Percentiles rank a stretch among this genome's conserved stretches.
These are phyloP conservation scores for Sesamia nonagrioides DNA, from an alignment of 1,140 invertebrate genomes.

Conservation along the genomic window DNA sequence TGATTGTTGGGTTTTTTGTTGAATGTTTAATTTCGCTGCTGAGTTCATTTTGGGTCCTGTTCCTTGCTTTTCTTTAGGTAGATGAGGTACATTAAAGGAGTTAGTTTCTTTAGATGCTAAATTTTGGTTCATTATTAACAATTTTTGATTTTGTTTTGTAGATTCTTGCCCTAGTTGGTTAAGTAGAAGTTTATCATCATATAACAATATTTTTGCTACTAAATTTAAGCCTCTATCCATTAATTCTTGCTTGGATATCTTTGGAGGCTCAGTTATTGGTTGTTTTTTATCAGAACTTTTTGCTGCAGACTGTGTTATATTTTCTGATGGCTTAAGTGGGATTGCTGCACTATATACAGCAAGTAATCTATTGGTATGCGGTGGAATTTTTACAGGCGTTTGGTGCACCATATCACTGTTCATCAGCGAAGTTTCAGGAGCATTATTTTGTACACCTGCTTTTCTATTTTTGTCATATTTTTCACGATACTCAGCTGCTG, in stretches of 20 bases:
- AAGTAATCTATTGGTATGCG: too few relatives aligned
- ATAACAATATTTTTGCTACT: background rate
- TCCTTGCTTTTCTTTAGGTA: background rate
- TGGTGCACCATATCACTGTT: too few relatives aligned
- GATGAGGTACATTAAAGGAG: too few relatives aligned
- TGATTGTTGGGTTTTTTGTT: background rate
- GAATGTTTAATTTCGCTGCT: background rate
- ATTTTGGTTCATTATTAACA: background rate
- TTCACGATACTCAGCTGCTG: background rate
- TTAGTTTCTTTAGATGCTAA: background rate
- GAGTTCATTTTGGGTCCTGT: background rate
- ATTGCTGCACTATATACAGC: too few relatives aligned
- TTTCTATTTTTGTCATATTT: background rate
- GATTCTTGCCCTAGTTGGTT: background rate
- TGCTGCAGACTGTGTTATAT: too few relatives aligned
- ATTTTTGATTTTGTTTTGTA: background rate
- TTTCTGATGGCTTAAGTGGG: too few relatives aligned
- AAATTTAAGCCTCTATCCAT: background rate
- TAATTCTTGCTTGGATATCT: background rate
- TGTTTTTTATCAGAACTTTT: background rate
- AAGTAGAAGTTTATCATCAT: background rate
- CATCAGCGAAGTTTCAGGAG: background rate
- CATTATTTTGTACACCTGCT: background rate
- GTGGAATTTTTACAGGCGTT: too few relatives aligned
- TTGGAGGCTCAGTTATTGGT: background rate